These are phyloP conservation scores for Atractosteus spatula DNA, from an alignment of 2,113 vertebrate species.

Conservation along the genomic window DNA sequence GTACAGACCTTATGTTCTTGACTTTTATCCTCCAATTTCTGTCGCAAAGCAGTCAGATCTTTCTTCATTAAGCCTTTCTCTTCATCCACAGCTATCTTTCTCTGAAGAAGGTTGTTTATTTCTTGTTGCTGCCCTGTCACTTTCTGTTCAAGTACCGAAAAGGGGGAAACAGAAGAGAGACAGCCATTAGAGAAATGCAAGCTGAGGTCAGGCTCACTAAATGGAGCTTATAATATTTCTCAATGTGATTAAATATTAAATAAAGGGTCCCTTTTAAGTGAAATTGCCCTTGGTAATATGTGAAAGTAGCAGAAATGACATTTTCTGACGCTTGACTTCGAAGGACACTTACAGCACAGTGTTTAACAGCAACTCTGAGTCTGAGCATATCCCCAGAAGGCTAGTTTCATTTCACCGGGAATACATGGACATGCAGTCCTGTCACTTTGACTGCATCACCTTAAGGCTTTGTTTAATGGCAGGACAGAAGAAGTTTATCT, in stretches of 20 bases:
- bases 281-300: constrained; percentile 11
- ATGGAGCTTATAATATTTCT: constrained; percentile 16
- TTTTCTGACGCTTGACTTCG: background rate
- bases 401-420: background rate
- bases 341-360: background rate
- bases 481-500: background rate
- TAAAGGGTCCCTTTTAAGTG: constrained; percentile 17
- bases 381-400: too few relatives aligned
- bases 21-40: constrained; percentile 79
- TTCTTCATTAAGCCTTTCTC: constrained; percentile 74
- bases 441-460: background rate
- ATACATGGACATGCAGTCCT: background rate
- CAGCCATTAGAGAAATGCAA: background rate
- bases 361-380: too few relatives aligned
- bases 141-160: constrained; percentile 55
- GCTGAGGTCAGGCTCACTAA: constrained; percentile 10
- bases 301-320: background rate
- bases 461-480: background rate
- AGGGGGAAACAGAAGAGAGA: background rate
- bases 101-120: constrained; percentile 71
- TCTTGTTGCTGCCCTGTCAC: constrained; percentile 71
- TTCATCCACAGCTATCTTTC: constrained; percentile 65
- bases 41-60: constrained; percentile 73
- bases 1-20: constrained; percentile 83
- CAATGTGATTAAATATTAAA: constrained; percentile 29